Evolutionary conservation across 2,113 vertebrate species (phyloP).

Genomic region (Noturus placidus): DNA sequence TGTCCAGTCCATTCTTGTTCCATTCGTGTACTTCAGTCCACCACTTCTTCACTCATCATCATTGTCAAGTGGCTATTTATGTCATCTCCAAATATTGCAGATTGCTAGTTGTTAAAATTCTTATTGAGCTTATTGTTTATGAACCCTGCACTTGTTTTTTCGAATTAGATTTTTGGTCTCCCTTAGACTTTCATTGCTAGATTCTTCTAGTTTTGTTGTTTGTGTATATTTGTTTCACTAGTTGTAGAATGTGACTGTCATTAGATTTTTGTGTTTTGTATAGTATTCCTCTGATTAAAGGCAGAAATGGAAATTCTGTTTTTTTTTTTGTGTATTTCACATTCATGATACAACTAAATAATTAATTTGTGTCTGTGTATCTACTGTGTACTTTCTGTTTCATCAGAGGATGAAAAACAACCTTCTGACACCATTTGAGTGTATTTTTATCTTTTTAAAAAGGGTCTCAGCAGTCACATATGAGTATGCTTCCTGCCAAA

Average conservation of each 20-base stretch:
- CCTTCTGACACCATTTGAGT: background rate
- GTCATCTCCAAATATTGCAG: background rate
- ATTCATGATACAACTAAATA: background rate
- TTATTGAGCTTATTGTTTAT: too few relatives aligned
- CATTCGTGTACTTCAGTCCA: background rate
- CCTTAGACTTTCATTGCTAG: background rate
- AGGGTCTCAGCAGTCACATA: slow-evolving; percentile 11
- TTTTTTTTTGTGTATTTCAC: background rate
- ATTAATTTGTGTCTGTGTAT: background rate
- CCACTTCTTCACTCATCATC: background rate
- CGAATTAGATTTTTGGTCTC: background rate
- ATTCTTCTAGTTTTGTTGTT: background rate
- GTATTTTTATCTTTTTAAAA: slow-evolving; percentile 5
- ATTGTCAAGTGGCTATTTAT: background rate
- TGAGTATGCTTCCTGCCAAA: slow-evolving; percentile 5
- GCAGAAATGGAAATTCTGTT: background rate
- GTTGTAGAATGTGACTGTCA: background rate
- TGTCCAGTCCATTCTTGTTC: background rate
- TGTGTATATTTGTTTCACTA: background rate
- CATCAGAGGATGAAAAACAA: background rate
- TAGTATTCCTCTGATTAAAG: background rate
- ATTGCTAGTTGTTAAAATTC: background rate
- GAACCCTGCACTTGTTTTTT: too few relatives aligned
- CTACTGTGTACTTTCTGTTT: background rate
- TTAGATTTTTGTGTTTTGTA: background rate